phyloP scores from a whole-genome alignment of 2,888 invertebrate species.

The Rhyacophila evoluta region DNA sequence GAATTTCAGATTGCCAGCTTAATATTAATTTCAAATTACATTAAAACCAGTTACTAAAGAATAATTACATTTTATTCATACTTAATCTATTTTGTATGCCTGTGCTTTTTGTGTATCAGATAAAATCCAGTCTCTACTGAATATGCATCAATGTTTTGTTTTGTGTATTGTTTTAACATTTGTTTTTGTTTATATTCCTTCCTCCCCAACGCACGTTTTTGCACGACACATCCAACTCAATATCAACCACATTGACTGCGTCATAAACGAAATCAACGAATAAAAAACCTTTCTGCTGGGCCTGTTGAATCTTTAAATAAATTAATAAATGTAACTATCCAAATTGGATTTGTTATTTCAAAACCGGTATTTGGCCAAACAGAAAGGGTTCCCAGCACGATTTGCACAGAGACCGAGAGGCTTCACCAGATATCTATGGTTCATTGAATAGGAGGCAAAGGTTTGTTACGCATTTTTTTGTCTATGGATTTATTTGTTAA shows the following conservation, averaged over 20 bases:
- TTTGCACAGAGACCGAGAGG: conserved; percentile 74
- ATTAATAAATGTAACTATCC: background rate
- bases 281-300: conserved; percentile 30
- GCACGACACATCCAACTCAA: conserved; percentile 38
- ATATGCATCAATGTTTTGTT: background rate
- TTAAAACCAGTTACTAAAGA: no score
- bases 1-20: no score
- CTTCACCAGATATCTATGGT: conserved; percentile 79
- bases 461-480: conserved; percentile 68
- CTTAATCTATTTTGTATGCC: no score
- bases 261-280: background rate
- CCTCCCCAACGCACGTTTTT: conserved; percentile 44
- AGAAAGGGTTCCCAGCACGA: conserved; percentile 84
- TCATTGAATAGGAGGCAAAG: conserved; percentile 79
- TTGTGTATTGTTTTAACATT: conserved; percentile 45
- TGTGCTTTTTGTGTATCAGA: no score
- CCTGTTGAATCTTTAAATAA: background rate
- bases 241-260: conserved; percentile 31
- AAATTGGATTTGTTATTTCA: no score
- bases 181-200: conserved; percentile 47
- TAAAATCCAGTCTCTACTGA: background rate
- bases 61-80: no score
- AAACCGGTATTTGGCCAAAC: conserved; percentile 59
- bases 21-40: no score
- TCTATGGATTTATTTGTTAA: conserved; percentile 36